These are phyloP conservation scores for Otolemur garnettii DNA, from an alignment of 2,113 vertebrate species.

Conservation along the genomic window DNA sequence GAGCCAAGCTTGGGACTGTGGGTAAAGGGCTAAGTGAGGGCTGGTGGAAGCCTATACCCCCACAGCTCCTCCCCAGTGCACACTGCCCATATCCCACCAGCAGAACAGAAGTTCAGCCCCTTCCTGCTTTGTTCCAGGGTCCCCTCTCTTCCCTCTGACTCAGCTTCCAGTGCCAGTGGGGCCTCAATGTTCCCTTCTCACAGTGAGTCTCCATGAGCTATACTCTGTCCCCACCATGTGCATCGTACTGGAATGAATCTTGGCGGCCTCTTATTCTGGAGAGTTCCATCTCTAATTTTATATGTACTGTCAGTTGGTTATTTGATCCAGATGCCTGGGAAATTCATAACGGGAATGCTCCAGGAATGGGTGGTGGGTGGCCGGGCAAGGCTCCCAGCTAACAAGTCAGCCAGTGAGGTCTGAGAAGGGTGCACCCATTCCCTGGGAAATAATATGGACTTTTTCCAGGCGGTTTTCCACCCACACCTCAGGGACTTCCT, in stretches of 20 bases:
- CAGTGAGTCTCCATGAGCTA: background rate
- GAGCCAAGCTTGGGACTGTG: background rate
- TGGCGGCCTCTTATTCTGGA: background rate
- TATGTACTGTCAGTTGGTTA: background rate
- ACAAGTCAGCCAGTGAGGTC: background rate
- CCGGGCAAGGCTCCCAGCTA: background rate
- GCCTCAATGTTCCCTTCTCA: background rate
- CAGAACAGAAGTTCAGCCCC: background rate
- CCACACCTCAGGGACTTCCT: accelerated
- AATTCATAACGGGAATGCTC: background rate
- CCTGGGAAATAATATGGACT: background rate
- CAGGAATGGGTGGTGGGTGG: too few species aligned
- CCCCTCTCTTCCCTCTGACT: too few species aligned
- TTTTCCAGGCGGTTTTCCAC: background rate
- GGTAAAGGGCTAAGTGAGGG: too few species aligned
- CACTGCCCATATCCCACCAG: too few species aligned
- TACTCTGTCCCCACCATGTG: accelerated
- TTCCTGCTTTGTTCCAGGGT: background rate
- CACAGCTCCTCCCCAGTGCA: background rate
- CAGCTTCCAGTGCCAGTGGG: background rate
- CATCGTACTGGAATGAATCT: background rate
- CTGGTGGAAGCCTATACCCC: too few species aligned
- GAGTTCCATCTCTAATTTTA: background rate
- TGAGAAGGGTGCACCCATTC: background rate
- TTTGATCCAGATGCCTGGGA: slow-evolving; percentile 65